phyloP scores from a whole-genome alignment of 2,888 invertebrate genomes.

The Epicampocera succincta region DNA sequence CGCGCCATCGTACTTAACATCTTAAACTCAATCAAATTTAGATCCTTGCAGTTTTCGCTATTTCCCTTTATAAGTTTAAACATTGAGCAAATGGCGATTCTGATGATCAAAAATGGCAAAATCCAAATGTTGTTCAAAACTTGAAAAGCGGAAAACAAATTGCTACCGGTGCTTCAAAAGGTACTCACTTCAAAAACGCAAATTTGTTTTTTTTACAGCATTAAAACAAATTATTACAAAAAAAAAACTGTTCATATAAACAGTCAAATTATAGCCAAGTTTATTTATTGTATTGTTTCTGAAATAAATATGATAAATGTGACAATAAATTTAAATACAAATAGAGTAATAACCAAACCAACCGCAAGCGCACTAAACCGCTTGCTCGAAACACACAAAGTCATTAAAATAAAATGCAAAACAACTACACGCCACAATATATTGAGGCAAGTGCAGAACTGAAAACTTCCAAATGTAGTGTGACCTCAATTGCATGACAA shows the following conservation, averaged over 20 bases:
- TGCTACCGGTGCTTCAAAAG: too few species aligned
- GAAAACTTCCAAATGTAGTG: conserved; percentile 21
- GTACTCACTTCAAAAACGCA: too few species aligned
- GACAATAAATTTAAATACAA: conserved; percentile 54
- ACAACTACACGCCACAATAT: neutral
- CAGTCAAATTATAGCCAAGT: conserved; percentile 19
- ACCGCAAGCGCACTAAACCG: neutral
- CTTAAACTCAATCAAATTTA: too few species aligned
- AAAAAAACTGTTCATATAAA: neutral
- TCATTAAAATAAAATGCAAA: conserved; percentile 3
- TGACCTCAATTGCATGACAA: conserved; percentile 51
- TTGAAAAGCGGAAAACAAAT: too few species aligned
- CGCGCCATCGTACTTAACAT: too few species aligned
- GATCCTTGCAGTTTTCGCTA: too few species aligned
- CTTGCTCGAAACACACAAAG: neutral
- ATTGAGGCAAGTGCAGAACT: neutral
- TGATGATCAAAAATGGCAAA: too few species aligned
- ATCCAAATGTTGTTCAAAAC: too few species aligned
- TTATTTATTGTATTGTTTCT: conserved; percentile 47
- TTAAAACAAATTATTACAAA: neutral
- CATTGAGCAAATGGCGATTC: too few species aligned
- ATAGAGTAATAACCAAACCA: conserved; percentile 44
- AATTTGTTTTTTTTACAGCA: too few species aligned
- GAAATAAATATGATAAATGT: conserved; percentile 51
- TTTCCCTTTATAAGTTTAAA: too few species aligned